Conservation (phyloP, 2,888 invertebrate genomes). For the Leptinotarsa juncta region DNA sequence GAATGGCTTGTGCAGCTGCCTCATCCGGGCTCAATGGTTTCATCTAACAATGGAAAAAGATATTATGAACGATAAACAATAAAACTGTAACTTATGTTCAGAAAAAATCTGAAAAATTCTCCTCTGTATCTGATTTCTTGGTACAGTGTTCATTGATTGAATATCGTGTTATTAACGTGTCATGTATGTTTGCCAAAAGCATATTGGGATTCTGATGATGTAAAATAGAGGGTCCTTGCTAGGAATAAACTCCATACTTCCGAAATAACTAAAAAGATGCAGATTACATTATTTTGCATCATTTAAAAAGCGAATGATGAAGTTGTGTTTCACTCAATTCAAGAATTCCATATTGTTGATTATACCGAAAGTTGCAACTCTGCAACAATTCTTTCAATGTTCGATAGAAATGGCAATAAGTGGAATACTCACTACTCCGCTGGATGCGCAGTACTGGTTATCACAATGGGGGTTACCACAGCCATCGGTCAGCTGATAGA, state of each 20-base stretch:
- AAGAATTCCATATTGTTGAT: background rate
- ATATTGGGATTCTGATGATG: too few species aligned
- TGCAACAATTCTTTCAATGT: conserved; percentile 4
- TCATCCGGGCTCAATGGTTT: conserved; percentile 85
- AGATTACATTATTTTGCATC: too few species aligned
- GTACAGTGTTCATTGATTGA: too few species aligned
- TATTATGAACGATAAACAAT: background rate
- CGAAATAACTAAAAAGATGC: too few species aligned
- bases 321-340: too few species aligned
- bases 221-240: too few species aligned
- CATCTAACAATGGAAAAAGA: conserved; percentile 67
- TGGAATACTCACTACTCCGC: conserved; percentile 75
- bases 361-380: background rate
- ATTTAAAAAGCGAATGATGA: too few species aligned
- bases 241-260: too few species aligned
- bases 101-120: too few species aligned
- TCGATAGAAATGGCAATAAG: background rate
- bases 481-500: conserved; percentile 91
- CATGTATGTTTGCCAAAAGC: too few species aligned
- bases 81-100: conserved; percentile 18
- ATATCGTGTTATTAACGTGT: too few species aligned
- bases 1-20: conserved; percentile 90
- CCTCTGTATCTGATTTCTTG: too few species aligned
- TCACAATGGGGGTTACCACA: conserved; percentile 90
- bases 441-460: conserved; percentile 91